These are phyloP conservation scores for Tragelaphus scriptus DNA, from an alignment of 2,113 vertebrate genomes.

Conservation along the genomic window DNA sequence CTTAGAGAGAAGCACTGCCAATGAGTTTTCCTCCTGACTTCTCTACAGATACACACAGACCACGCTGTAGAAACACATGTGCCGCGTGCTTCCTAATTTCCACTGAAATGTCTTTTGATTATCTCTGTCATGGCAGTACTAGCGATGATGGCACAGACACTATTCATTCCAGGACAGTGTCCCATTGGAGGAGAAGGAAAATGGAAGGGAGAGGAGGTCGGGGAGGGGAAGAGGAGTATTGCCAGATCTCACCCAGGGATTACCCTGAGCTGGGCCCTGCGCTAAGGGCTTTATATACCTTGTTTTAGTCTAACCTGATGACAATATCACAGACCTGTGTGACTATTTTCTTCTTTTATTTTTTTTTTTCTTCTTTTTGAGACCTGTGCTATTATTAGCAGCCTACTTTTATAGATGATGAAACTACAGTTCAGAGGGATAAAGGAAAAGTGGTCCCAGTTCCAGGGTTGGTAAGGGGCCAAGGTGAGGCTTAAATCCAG, in stretches of 20 bases:
- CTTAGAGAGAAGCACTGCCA: background rate
- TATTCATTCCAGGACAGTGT: background rate
- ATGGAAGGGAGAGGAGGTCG: background rate
- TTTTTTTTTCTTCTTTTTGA: background rate
- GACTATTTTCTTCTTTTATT: background rate
- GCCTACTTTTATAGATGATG: background rate
- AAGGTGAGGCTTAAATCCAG: background rate
- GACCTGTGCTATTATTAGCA: background rate
- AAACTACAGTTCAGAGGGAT: background rate
- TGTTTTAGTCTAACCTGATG: background rate
- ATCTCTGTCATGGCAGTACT: background rate
- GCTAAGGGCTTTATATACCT: background rate
- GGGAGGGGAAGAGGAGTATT: no score
- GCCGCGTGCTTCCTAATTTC: background rate
- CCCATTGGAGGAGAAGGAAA: background rate
- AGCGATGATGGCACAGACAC: background rate
- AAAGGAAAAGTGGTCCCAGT: background rate
- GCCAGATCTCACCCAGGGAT: background rate
- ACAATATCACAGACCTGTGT: background rate
- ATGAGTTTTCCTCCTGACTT: background rate
- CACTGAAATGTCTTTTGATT: background rate
- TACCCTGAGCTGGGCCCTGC: background rate
- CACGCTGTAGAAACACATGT: background rate
- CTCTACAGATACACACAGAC: background rate
- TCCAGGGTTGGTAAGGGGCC: background rate